Conservation (phyloP, 2,797 vertebrate genomes). For the Phataginus tricuspis region DNA sequence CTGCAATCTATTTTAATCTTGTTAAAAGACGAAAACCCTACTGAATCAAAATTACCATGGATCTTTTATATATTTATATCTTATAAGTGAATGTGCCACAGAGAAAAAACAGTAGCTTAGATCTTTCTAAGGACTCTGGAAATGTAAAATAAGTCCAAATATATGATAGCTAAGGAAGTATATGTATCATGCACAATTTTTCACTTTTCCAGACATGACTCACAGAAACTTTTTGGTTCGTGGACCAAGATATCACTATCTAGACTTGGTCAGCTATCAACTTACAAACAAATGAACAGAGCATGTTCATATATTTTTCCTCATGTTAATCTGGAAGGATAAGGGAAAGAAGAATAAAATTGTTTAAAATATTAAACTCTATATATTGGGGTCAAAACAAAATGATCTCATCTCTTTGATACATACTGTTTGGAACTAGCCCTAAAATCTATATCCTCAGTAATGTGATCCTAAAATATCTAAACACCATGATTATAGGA, state of each 20-base stretch:
- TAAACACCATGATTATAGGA: background rate
- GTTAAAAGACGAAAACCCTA: background rate
- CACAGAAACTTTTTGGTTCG: background rate
- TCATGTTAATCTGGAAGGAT: background rate
- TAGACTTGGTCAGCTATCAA: background rate
- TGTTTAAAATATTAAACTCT: background rate
- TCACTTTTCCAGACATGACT: background rate
- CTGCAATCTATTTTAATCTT: background rate
- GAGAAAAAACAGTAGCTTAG: background rate
- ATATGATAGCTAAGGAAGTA: background rate
- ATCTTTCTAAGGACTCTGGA: background rate
- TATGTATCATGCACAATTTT: background rate
- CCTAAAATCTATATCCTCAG: background rate
- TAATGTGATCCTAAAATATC: background rate
- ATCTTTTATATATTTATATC: background rate
- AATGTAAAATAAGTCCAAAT: background rate
- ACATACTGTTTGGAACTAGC: background rate
- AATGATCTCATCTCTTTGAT: background rate
- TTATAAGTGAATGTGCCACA: background rate
- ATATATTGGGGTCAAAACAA: background rate
- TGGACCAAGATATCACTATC: background rate
- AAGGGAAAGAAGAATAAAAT: background rate
- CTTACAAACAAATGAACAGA: background rate
- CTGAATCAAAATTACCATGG: background rate
- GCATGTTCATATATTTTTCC: background rate